Conservation (phyloP, 92 coral and sea anemone species). For the Virgularia gustaviana region DNA sequence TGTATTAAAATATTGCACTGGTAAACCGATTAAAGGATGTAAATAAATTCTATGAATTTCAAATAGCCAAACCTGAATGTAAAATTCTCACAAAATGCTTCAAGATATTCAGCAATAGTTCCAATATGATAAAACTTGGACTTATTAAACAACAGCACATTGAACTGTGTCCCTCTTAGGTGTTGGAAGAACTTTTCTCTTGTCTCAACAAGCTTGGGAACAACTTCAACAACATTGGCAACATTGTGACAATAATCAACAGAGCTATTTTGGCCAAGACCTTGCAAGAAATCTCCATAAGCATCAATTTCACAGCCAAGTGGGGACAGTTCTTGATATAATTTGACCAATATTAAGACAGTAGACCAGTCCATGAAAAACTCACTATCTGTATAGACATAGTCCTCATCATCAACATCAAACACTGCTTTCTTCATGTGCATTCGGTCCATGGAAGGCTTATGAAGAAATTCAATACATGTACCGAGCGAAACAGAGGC, state of each 20-base stretch:
- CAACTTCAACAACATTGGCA: constrained; percentile 79
- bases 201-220: constrained; percentile 68
- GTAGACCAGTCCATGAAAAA: constrained; percentile 53
- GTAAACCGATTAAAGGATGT: too few relatives aligned
- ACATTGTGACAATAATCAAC: constrained; percentile 77
- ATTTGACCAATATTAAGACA: constrained; percentile 19
- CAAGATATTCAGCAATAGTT: constrained; percentile 72
- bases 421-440: constrained; percentile 65
- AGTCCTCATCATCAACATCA: constrained; percentile 52
- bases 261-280: constrained; percentile 75
- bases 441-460: constrained; percentile 75
- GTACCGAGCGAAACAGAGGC: constrained; percentile 58
- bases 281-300: constrained; percentile 91
- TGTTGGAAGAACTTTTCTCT: constrained; percentile 70
- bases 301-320: constrained; percentile 90
- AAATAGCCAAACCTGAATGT: constrained; percentile 87
- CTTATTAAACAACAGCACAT: constrained; percentile 78
- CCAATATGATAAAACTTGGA: constrained; percentile 94
- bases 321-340: constrained; percentile 52
- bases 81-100: constrained; percentile 76
- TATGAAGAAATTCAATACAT: constrained; percentile 83
- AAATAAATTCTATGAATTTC: too few relatives aligned
- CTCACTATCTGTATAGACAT: constrained; percentile 83
- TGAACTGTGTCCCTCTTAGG: constrained; percentile 82
- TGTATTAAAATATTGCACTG: not conserved